These are phyloP conservation scores for Drosophila quadrilineata DNA, from an alignment of 1,140 invertebrate species.

Conservation along the genomic window DNA sequence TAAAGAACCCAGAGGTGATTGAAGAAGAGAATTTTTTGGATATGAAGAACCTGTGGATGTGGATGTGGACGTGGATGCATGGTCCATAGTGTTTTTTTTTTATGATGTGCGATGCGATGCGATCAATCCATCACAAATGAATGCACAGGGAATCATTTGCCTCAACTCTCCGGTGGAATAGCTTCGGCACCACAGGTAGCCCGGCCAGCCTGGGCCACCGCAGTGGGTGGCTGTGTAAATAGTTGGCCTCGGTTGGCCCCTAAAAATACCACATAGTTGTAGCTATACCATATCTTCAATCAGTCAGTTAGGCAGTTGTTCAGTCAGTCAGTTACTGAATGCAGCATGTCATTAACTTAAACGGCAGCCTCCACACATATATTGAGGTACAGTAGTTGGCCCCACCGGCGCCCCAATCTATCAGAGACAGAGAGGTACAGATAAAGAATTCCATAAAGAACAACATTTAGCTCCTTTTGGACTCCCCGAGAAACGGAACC, in stretches of 20 bases:
- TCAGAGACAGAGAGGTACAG: constrained; percentile 37
- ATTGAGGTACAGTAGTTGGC: constrained; percentile 46
- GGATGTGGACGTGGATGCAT: constrained; percentile 18
- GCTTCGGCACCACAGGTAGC: constrained; percentile 58
- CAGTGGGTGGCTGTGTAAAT: constrained; percentile 77
- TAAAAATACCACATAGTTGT: constrained; percentile 68
- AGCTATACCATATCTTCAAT: constrained; percentile 42
- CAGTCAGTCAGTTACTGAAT: constrained; percentile 42
- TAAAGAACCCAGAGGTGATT: too few relatives aligned
- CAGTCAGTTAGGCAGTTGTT: constrained; percentile 26
- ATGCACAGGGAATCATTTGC: constrained; percentile 23
- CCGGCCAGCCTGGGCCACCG: constrained; percentile 44
- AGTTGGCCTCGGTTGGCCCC: constrained; percentile 69
- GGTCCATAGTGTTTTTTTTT: constrained; percentile 49
- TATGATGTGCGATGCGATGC: constrained; percentile 74
- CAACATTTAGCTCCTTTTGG: constrained; percentile 19
- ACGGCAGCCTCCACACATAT: constrained; percentile 39
- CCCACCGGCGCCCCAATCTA: constrained; percentile 59
- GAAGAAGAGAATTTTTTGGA: too few relatives aligned
- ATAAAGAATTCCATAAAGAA: too few relatives aligned
- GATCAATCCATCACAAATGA: constrained; percentile 72
- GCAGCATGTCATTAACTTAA: constrained; percentile 55
- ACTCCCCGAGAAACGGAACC: constrained; percentile 45
- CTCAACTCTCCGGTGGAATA: constrained; percentile 14
- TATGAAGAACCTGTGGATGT: constrained; percentile 1